Percentiles rank a stretch among this genome's conserved stretches.
These are phyloP conservation scores for Pelagia noctiluca DNA, from an alignment of 30 jellyfish, hydroid and myxozoan species.

Conservation along the genomic window DNA sequence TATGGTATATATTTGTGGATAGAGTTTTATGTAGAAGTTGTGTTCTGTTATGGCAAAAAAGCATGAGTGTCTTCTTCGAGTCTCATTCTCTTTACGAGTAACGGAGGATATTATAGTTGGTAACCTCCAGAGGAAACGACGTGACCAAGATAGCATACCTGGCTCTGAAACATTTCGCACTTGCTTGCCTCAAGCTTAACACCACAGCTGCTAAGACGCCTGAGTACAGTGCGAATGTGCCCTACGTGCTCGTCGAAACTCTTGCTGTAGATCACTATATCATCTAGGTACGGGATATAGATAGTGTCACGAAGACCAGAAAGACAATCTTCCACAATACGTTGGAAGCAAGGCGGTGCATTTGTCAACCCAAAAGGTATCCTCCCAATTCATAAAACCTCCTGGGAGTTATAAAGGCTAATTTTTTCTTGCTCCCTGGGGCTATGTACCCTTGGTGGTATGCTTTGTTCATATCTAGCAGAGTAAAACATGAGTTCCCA, in stretches of 20 bases:
- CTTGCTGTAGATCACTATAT: conserved; percentile 45
- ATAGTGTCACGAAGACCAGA: conserved; percentile 42
- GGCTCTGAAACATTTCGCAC: conserved; percentile 54
- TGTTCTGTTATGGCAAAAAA: too few species aligned
- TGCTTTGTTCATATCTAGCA: conserved; percentile 27
- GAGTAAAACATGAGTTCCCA: conserved; percentile 28
- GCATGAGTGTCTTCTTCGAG: too few species aligned
- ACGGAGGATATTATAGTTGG: too few species aligned
- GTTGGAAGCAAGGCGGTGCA: conserved; percentile 60
- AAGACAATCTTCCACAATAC: conserved; percentile 42
- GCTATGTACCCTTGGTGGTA: conserved; percentile 48
- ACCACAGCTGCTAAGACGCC: conserved; percentile 39
- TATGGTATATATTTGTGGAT: too few species aligned
- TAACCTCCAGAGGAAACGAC: too few species aligned
- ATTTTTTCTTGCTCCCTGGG: conserved; percentile 17
- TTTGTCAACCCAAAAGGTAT: conserved; percentile 40
- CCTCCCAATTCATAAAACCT: conserved; percentile 44
- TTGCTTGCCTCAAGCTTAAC: conserved; percentile 50
- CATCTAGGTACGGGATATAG: conserved; percentile 55
- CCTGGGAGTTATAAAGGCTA: conserved; percentile 64
- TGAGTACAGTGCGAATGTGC: conserved; percentile 37
- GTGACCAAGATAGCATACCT: conserved; percentile 49
- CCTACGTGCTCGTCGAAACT: conserved; percentile 55
- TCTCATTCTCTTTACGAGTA: too few species aligned
- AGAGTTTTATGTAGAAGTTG: too few species aligned